Conservation (phyloP, 2,888 invertebrate species). For the Malthinus flaveolus region DNA sequence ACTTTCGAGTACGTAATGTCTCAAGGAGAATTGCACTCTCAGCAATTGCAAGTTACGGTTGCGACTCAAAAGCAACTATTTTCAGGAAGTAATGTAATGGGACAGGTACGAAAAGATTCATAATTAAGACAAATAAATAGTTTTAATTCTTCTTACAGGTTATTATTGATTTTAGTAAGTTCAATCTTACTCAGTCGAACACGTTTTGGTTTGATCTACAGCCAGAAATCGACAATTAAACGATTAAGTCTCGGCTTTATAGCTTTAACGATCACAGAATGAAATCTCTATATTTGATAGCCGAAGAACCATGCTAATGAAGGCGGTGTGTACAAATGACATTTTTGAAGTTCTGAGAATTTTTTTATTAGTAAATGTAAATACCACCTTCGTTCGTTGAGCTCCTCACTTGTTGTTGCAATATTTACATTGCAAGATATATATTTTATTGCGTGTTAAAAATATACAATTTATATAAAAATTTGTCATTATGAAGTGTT, state of each 20-base stretch:
- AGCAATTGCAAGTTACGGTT: slow-evolving; percentile 82
- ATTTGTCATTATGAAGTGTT: neutral
- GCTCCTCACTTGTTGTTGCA: no score
- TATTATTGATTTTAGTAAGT: slow-evolving; percentile 65
- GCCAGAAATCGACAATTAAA: slow-evolving; percentile 55
- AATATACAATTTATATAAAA: no score
- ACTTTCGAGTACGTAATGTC: slow-evolving; percentile 88
- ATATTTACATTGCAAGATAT: no score
- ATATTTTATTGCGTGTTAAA: no score
- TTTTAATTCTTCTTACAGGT: slow-evolving; percentile 57
- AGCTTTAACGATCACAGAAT: no score
- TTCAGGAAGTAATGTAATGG: slow-evolving; percentile 81
- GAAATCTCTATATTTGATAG: no score
- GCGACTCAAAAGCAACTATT: slow-evolving; percentile 86
- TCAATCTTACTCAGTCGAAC: slow-evolving; percentile 68
- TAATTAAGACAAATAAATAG: neutral
- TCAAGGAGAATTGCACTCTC: slow-evolving; percentile 74
- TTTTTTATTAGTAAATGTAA: no score
- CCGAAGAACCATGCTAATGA: no score
- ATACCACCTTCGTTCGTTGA: no score
- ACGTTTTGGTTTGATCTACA: slow-evolving; percentile 76
- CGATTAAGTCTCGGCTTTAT: neutral
- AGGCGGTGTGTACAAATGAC: no score
- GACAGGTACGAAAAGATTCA: slow-evolving; percentile 58
- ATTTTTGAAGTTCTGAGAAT: no score